phyloP scores from a whole-genome alignment of 2,113 vertebrate genomes.

The Myrmophylax atrothorax region DNA sequence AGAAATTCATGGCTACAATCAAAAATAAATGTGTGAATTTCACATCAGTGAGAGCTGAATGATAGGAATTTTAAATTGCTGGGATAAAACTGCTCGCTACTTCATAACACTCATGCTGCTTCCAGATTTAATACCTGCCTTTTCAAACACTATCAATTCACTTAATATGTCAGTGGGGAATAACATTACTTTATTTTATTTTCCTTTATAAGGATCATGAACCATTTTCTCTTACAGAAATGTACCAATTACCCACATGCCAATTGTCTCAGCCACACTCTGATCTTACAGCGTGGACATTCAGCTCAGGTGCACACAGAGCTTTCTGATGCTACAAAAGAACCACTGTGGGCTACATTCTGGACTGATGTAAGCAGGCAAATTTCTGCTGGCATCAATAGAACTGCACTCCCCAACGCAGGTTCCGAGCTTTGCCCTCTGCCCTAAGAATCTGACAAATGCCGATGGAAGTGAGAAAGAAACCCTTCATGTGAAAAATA shows the following conservation, averaged over 20 bases:
- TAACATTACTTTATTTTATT: slow-evolving; percentile 42
- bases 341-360: slow-evolving; percentile 54
- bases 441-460: slow-evolving; percentile 53
- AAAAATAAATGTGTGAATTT: slow-evolving; percentile 58
- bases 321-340: slow-evolving; percentile 56
- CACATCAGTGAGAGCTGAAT: not conserved
- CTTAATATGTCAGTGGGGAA: slow-evolving; percentile 37
- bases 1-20: slow-evolving; percentile 39
- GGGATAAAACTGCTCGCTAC: slow-evolving; percentile 46
- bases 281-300: slow-evolving; percentile 48
- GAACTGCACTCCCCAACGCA: not conserved
- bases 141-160: slow-evolving; percentile 45
- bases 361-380: slow-evolving; percentile 16
- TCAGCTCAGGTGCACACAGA: slow-evolving; percentile 43
- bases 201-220: slow-evolving; percentile 33
- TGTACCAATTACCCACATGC: slow-evolving; percentile 43
- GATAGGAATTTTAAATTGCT: slow-evolving; percentile 8
- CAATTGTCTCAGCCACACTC: slow-evolving; percentile 45
- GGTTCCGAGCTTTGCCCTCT: slow-evolving; percentile 53
- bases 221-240: slow-evolving; percentile 14
- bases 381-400: slow-evolving; percentile 58
- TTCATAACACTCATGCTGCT: slow-evolving; percentile 19
- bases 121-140: slow-evolving; percentile 38
- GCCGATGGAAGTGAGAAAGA: slow-evolving; percentile 12
- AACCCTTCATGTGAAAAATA: slow-evolving; percentile 40